phyloP scores from a whole-genome alignment of 2,888 invertebrate species.

The Drosophila mulleri region DNA sequence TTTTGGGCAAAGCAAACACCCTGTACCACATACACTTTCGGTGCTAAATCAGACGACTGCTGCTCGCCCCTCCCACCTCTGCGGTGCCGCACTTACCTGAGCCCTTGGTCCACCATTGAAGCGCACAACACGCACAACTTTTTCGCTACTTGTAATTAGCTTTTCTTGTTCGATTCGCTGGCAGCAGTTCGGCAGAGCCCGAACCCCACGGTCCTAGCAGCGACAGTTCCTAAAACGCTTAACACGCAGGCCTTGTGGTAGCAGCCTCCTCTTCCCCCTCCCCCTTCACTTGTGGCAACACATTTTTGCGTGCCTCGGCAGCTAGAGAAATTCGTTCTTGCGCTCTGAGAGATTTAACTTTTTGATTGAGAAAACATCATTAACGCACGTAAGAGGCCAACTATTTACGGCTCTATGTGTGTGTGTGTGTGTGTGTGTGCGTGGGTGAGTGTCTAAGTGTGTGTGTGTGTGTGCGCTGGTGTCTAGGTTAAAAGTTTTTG shows the following conservation, averaged over 20 bases:
- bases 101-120: slow-evolving; percentile 51
- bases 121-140: slow-evolving; percentile 74
- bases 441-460: slow-evolving; percentile 14
- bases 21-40: slow-evolving; percentile 1
- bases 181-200: slow-evolving; percentile 21
- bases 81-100: slow-evolving; percentile 6
- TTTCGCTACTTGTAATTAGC: slow-evolving; percentile 79
- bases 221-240: slow-evolving; percentile 65
- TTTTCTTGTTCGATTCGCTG: slow-evolving; percentile 78
- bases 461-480: slow-evolving; percentile 33
- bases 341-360: slow-evolving; percentile 78
- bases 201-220: slow-evolving; percentile 42
- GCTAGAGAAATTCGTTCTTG: slow-evolving; percentile 64
- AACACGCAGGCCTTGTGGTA: slow-evolving; percentile 52
- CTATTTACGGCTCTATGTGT: slow-evolving; percentile 61
- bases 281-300: slow-evolving; percentile 27
- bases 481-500: slow-evolving; percentile 76
- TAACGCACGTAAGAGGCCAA: slow-evolving; percentile 80
- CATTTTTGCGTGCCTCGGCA: slow-evolving; percentile 70
- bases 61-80: not conserved
- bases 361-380: slow-evolving; percentile 83
- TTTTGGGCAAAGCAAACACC: slow-evolving; percentile 37
- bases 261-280: not conserved
- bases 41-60: slow-evolving; percentile 26
- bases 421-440: slow-evolving; percentile 7